Evolutionary conservation across 2,113 vertebrate species (phyloP), one percentile per base, ranked within the genome.

Genomic region (Cettia cetti): DNA sequence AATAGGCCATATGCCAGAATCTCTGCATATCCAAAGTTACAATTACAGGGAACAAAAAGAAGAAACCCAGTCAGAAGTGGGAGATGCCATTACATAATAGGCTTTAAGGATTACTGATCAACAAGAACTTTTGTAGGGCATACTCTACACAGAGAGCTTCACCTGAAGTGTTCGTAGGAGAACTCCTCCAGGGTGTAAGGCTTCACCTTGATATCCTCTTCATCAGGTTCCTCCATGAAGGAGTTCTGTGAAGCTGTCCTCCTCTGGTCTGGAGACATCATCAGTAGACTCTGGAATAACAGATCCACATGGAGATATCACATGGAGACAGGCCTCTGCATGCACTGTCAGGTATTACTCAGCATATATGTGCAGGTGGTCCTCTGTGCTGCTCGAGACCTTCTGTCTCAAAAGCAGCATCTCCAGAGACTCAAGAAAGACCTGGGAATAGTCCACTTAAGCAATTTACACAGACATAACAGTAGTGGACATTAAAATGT

Each of bases 111-210:
- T 70, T 71, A 69, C 54, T 66, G 42, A 66, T 65, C 33, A 93
- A 12, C 24, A 40, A 89, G 56, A 92, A 53, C 44, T 76, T 90
- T 81, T 40, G 44, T 60, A 59, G 33, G 15, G 44, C 0, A 0
- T 50, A 30, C 12, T 15, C 40, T 86, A 42, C 35, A 71, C 52
- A 56, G 52, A 71, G 53, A 90, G 19, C 49, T 93, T 89, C 87
- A 99, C 99, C 99, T 99, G 97, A 99, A 99, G 85, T 98, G 98
- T 82, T 99, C 96, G 0, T 98, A 94, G 85, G 99, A 98, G 95
- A 98, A 99, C 65, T 99, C 99, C 86, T 99, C 99, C 60, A 99
- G 97, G 3, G 99, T 98, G 54, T 98, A 97, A 4, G 92, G 98
- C 81, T 98, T 97, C 79, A 98, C 65, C 90, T 97, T 95, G 27